Conservation (phyloP, 2,888 invertebrate genomes). For the Cheilosia scutellata region DNA sequence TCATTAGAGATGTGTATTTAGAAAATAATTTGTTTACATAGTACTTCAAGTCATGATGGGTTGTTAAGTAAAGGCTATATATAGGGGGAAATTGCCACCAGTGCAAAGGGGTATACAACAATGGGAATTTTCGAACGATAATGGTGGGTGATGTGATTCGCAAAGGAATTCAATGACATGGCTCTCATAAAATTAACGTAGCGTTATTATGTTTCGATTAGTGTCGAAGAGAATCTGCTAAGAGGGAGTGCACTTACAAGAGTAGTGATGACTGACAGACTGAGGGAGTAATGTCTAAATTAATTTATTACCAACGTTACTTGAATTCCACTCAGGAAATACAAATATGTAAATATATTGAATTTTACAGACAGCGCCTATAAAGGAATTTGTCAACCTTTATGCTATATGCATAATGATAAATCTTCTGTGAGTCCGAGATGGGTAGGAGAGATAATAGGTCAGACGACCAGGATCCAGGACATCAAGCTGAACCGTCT, state of each 20-base stretch:
- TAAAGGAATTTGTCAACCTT: too few species aligned
- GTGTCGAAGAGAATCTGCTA: slow-evolving; percentile 8
- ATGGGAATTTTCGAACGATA: slow-evolving; percentile 16
- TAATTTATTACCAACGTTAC: not conserved
- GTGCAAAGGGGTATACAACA: slow-evolving; percentile 11
- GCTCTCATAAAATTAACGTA: slow-evolving; percentile 30
- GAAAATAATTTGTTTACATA: slow-evolving; percentile 74
- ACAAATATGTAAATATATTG: too few species aligned
- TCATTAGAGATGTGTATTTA: slow-evolving; percentile 71
- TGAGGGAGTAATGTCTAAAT: not conserved
- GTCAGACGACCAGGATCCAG: too few species aligned
- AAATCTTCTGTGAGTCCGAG: too few species aligned
- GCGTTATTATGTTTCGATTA: slow-evolving; percentile 42
- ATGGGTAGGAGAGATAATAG: too few species aligned
- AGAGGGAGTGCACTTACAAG: not conserved
- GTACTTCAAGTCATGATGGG: slow-evolving; percentile 62
- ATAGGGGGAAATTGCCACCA: slow-evolving; percentile 27
- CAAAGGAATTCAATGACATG: slow-evolving; percentile 22
- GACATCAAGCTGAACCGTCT: too few species aligned
- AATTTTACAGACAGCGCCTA: too few species aligned
- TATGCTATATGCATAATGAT: too few species aligned
- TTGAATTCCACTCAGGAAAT: not conserved
- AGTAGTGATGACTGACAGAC: too few species aligned
- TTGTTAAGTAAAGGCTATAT: slow-evolving; percentile 40
- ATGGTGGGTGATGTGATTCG: not conserved